Evolutionary conservation across 92 coral and sea anemone genomes (phyloP), one percentile per base, ranked within the genome.

Genomic region (Epizoanthus rinbou): DNA sequence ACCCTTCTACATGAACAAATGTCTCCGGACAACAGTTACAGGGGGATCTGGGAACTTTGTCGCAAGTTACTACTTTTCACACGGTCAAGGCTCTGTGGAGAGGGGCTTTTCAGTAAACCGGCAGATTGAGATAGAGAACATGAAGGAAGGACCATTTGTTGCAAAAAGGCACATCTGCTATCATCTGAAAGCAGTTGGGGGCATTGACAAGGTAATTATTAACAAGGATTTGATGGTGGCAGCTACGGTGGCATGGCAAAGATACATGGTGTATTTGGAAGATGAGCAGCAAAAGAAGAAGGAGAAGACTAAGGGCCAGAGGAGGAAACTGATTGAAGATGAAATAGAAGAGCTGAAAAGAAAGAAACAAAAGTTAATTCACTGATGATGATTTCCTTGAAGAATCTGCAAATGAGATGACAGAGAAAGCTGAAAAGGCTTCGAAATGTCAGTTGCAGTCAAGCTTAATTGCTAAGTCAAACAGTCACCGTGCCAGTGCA

Each of bases 361-460:
- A 73, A 73, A 73, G 64, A 73, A 73, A 73, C 79, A 73, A 53
- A 50, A 50, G 62, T 73, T 73, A 62, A 64, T n/a, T 70, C 45
- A 31, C 74, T 60, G 52, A 39, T 45, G 63, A 74, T 64, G 63
- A 64, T 63, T 63, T 59, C 69, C 84, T 80, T 65, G 75, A 80
- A 63, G 64, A 80, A 80, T 80, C 84, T 64, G 84, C 84, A 58
- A 64, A 80, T 69, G 73, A 80, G 59, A 54, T 31, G 73, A 75
- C 76, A 80, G 72, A 64, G 63, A 80, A 80, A 80, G 85, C 85
- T 80, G 85, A 80, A 80, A 80, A 65, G 63, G 64, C 57, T 80
- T 67, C 64, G 19, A 64, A 43, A 18, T 65, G 64, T 53, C 59
- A 67, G 50, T 35, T 80, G 50, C 45, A 73, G 63, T 73, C 79